Percentiles rank a stretch among this genome's conserved stretches.
Conservation (phyloP, 1,140 invertebrate genomes). For the Drosophila pruinosa region DNA sequence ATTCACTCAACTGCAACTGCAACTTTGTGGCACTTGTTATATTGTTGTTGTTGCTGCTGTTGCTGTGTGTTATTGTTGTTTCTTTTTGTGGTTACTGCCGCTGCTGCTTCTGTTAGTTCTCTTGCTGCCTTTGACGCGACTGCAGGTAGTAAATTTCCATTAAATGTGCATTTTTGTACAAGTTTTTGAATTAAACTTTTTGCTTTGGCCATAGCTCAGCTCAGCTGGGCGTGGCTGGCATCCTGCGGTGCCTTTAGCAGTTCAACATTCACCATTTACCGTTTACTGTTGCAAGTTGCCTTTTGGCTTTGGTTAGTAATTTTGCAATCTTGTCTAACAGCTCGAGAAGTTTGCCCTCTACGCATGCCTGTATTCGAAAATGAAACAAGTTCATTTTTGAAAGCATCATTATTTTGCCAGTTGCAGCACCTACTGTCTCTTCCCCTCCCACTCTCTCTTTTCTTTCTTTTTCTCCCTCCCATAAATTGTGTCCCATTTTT, state of each 20-base stretch:
- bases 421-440: slow-evolving; percentile 16
- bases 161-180: slow-evolving; percentile 82
- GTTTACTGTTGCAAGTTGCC: slow-evolving; percentile 20
- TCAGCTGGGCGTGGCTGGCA: slow-evolving; percentile 15
- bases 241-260: slow-evolving; percentile 40
- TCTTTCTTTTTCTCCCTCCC: not conserved
- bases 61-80: not conserved
- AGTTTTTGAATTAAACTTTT: slow-evolving; percentile 83
- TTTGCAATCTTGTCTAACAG: slow-evolving; percentile 74
- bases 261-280: slow-evolving; percentile 1
- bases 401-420: slow-evolving; percentile 60
- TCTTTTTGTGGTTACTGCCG: slow-evolving; percentile 39
- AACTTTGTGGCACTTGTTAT: slow-evolving; percentile 74
- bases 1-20: slow-evolving; percentile 36
- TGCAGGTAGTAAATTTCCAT: slow-evolving; percentile 82
- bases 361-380: slow-evolving; percentile 16
- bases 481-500: slow-evolving; percentile 41
- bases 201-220: slow-evolving; percentile 68
- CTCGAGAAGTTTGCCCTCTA: slow-evolving; percentile 59
- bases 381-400: slow-evolving; percentile 69
- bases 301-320: slow-evolving; percentile 47
- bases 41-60: slow-evolving; percentile 15
- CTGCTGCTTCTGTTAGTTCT: slow-evolving; percentile 29
- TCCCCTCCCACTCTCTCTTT: not conserved
- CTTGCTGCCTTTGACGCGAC: slow-evolving; percentile 64